Percentiles rank a stretch among this genome's conserved stretches.
Evolutionary conservation across 2,113 vertebrate species (phyloP).

Genomic region (Leucopternis melanops): DNA sequence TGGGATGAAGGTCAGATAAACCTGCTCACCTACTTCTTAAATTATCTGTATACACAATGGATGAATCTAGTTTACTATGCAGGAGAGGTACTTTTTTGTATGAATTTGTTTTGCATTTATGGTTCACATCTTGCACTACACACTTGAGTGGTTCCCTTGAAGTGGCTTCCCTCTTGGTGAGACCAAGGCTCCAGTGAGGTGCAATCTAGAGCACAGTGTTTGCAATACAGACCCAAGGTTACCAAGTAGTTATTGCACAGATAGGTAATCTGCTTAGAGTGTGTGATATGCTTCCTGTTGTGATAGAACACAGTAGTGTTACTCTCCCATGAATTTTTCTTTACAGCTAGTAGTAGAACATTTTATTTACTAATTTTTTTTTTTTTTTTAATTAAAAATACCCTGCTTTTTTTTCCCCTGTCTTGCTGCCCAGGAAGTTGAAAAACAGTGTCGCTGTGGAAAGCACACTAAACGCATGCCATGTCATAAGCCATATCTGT

Average conservation of each 20-base stretch:
- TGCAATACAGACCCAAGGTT: background rate
- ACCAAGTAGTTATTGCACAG: background rate
- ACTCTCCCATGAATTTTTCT: background rate
- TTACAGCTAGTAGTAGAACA: background rate
- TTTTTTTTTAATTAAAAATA: background rate
- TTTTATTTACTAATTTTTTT: background rate
- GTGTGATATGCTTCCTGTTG: background rate
- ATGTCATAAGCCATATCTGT: conserved; percentile 92
- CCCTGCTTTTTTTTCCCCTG: background rate
- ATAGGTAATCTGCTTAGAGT: background rate
- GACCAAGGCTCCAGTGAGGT: background rate
- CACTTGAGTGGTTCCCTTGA: background rate
- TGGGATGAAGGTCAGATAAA: background rate
- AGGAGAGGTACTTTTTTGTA: background rate
- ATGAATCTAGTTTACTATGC: background rate
- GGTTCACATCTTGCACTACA: background rate
- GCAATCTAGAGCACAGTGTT: background rate
- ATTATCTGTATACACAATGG: fast-evolving
- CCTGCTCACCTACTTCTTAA: background rate
- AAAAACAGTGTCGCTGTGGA: conserved; percentile 92
- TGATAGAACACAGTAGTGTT: background rate
- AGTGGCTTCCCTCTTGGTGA: background rate
- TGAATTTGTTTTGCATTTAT: background rate
- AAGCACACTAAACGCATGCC: conserved; percentile 85
- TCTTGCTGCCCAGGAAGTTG: conserved; percentile 81